Percentiles rank a stretch among this genome's conserved stretches.
phyloP scores from a whole-genome alignment of 1,140 invertebrate genomes.

The Drosophila ironensis region DNA sequence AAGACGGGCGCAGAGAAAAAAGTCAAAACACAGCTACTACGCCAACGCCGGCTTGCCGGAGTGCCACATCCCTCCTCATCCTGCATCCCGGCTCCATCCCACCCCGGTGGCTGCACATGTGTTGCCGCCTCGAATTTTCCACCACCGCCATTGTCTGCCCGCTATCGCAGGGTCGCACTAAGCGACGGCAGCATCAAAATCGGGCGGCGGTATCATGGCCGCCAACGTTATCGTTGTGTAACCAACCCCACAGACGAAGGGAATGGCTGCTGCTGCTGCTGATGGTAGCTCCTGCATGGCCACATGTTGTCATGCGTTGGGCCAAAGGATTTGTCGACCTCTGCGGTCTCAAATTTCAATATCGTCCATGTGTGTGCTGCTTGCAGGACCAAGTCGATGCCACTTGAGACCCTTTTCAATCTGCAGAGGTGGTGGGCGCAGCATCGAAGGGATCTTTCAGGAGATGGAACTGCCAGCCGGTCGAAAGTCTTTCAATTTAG shows the following conservation, averaged over 20 bases:
- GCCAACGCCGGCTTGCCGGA: slow-evolving; percentile 40
- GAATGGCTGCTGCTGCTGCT: slow-evolving; percentile 42
- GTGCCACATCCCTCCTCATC: background rate
- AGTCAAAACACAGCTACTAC: slow-evolving; percentile 63
- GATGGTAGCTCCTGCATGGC: slow-evolving; percentile 32
- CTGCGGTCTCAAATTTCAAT: slow-evolving; percentile 63
- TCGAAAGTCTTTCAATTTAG: slow-evolving; percentile 17
- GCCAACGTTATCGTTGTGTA: slow-evolving; percentile 52
- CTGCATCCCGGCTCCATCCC: background rate
- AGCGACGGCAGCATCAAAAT: slow-evolving; percentile 46
- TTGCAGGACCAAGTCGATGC: background rate
- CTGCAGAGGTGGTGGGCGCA: background rate
- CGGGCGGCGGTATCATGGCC: slow-evolving; percentile 60
- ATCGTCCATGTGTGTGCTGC: slow-evolving; percentile 22
- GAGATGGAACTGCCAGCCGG: background rate
- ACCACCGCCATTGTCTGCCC: slow-evolving; percentile 43
- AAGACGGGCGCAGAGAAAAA: slow-evolving; percentile 33
- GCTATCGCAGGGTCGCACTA: slow-evolving; percentile 53
- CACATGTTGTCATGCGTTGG: slow-evolving; percentile 50
- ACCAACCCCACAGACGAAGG: slow-evolving; percentile 45
- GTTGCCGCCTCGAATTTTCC: slow-evolving; percentile 32
- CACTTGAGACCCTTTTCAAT: slow-evolving; percentile 45
- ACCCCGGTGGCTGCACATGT: slow-evolving; percentile 31
- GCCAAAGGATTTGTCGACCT: slow-evolving; percentile 43
- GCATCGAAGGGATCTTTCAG: background rate